Base-by-base conservation (phyloP, 2,797 vertebrate species). In the Pipistrellus nathusii region DNA sequence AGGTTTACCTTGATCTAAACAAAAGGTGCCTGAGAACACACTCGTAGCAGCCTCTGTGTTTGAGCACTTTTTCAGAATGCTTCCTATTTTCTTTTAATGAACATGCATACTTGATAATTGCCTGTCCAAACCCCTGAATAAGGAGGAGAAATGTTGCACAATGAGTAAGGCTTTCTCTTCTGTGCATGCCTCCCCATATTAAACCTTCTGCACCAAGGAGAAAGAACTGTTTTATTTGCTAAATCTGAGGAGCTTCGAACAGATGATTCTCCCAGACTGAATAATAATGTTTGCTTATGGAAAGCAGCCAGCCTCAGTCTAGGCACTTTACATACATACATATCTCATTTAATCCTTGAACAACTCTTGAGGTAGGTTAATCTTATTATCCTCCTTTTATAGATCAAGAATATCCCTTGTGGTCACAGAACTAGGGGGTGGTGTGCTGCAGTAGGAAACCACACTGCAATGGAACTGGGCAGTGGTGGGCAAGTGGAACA, bases 371-470 rank as follows among this genome's bases (percentile, higher is more conserved):
- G 38, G 59, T 30, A 73, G 17, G 48, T 64, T 82, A 32, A 51
- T 86, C 44, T 51, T 85, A 46, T 68, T 57, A 78, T 90, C 46
- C 38, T 71, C 30, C 51, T 93, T 91, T 90, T 73, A 78, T 76
- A 80, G 13, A 48, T 11, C 0, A 3, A 75, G 77, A 71, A 15
- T 91, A 23, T 69, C 14, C 76, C 71, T 53, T 88, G 88, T 95
- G 94, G 91, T 94, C 90, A 89, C 82, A 75, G 77, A 95, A 86
- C 78, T 32, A 44, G 51, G 84, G 68, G 51, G 44, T 76, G 30
- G 38, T 72, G 80, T 32, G 64, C 53, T 83, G 93, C 73, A 76
- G 57, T 62, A 17, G 44, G 32, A 64, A n/a, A 75, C 25, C 68
- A 15, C 14, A 15, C 89, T 30, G 57, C 71, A 27, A 2, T 69